Conservation (phyloP, 2,888 invertebrate genomes). For the Rhimphoctona megacephalus region DNA sequence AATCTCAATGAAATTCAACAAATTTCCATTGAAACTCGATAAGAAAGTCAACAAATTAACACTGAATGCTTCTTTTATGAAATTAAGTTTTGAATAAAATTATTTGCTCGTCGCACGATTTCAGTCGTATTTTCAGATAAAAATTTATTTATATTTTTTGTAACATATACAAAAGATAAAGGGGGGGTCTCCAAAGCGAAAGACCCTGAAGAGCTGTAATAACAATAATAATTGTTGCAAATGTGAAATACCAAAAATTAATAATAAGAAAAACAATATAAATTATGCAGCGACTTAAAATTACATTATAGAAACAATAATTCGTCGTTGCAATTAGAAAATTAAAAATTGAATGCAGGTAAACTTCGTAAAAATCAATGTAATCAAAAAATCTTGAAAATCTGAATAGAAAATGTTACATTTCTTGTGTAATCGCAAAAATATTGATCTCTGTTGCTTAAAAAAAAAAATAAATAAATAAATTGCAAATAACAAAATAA, state of each 20-base stretch:
- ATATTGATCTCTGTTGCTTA: too few relatives aligned
- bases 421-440: too few relatives aligned
- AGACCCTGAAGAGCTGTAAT: too few relatives aligned
- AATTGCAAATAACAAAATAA: conserved; percentile 9
- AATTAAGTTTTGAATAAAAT: background rate
- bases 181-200: too few relatives aligned
- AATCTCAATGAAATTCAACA: background rate
- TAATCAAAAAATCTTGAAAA: background rate
- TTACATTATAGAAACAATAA: too few relatives aligned
- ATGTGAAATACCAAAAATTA: background rate
- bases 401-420: too few relatives aligned
- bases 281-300: too few relatives aligned
- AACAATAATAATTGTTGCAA: background rate
- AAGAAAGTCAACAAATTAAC: background rate
- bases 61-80: background rate
- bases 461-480: background rate
- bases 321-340: too few relatives aligned
- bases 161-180: too few relatives aligned
- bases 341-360: too few relatives aligned
- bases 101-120: background rate
- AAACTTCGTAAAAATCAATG: too few relatives aligned
- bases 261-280: background rate
- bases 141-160: background rate
- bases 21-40: background rate
- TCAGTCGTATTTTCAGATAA: background rate